Base-by-base conservation (phyloP, 2,797 vertebrate species). In the Danionella dracula region DNA sequence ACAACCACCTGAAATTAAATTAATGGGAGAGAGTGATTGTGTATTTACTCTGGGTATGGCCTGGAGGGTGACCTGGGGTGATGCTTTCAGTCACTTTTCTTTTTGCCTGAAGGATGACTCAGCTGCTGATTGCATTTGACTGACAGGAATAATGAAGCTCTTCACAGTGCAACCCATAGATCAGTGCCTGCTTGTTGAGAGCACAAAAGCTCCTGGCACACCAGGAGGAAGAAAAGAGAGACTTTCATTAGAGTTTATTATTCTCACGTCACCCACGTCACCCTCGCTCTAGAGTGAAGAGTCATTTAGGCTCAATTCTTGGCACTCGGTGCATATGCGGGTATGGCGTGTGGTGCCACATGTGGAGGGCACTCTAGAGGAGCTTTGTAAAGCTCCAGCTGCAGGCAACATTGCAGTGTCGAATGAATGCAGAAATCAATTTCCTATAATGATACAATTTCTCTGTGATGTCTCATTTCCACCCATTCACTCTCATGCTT, bases 211-310 rank as follows among this genome's bases (percentile, higher is more conserved):
- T 41, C 66, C 74, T 60, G 55, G 67, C 37, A 66, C 58, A 65
- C 59, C 40, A 57, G 40, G 60, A 69, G 68, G 66, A 73, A 72
- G 57, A 76, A 59, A 72, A 61, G 50, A 62, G 19, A 75, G 76
- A 78, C 70, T 72, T 78, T 67, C 81, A 81, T 81, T 78, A 79
- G 77, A 67, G 75, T 71, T 70, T 62, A 81, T 84, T 80, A 80
- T 79, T 71, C 73, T 59, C 61, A 73, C 50, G 70, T 74, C 74
- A 73, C 54, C 73, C 44, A 67, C 48, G 71, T 77, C 78, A 60
- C 60, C 69, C 45, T 46, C 66, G 32, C 62, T 69, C 75, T 41
- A 32, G 35, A 75, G 69, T 60, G 64, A 71, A 64, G 73, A 69
- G 74, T 70, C 68, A 61, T 76, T 79, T 81, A 72, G 73, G 68